Evolutionary conservation across 2,113 vertebrate genomes (phyloP).

Genomic region (Actenoides hombroni): DNA sequence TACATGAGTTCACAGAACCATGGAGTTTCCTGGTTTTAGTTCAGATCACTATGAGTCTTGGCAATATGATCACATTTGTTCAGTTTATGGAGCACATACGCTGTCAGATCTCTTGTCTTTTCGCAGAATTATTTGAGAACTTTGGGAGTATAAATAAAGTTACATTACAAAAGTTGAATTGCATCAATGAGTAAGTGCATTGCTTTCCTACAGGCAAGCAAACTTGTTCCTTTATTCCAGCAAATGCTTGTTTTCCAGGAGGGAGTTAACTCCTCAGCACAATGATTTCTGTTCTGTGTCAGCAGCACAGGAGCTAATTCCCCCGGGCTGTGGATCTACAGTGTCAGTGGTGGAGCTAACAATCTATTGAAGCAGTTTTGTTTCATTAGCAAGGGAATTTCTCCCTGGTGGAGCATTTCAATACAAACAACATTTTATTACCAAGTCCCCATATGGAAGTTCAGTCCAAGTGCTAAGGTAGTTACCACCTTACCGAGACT

Average conservation of each 20-base stretch:
- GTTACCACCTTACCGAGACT: not conserved
- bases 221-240: not conserved
- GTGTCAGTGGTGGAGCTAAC: not conserved
- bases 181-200: not conserved
- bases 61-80: not conserved
- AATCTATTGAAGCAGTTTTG: slow-evolving; percentile 25
- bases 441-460: not conserved
- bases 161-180: not conserved
- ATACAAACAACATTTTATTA: slow-evolving; percentile 23
- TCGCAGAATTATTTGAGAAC: not conserved
- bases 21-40: not conserved
- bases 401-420: slow-evolving; percentile 34
- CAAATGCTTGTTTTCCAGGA: not conserved
- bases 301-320: not conserved
- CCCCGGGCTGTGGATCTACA: not conserved
- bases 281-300: not conserved
- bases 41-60: not conserved
- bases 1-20: not conserved
- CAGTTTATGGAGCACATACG: not conserved
- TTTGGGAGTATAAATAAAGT: not conserved
- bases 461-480: slow-evolving; percentile 8
- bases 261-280: not conserved
- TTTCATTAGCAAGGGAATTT: slow-evolving; percentile 55
- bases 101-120: not conserved
- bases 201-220: not conserved